Base-by-base conservation (phyloP, 23 tunicate genomes). In the Phallusia fumigata region DNA sequence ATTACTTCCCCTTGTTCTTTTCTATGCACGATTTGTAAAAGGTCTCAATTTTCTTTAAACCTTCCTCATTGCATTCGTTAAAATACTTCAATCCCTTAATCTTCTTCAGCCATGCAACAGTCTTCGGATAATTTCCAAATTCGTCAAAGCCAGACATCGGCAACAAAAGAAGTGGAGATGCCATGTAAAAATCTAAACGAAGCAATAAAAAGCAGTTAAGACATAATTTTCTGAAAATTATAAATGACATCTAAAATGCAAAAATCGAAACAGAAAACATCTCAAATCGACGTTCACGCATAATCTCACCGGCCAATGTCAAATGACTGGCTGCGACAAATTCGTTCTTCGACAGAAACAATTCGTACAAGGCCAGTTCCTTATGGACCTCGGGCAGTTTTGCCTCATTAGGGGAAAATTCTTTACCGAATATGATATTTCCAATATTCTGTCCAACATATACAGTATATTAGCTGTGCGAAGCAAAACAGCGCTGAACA, bases 101-200 rank as follows among this genome's bases (percentile, higher is more conserved):
- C 50, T 80, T 53, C n/a, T 35, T 52, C 36, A 80, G n/a, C 83
- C 83, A 80, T 2, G 83, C 83, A 31, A 30, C 40, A 53, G 83
- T 80, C 34, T 80, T 52, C 18, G 83, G 83, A 32, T 52, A 80
- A 30, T 80, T 52, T 22, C 33, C 74, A 32, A 12, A 80, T 6
- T 53, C 74, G 74, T 80, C 24, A 33, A 35, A 52, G 2, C 74
- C 83, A 53, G 83, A 1, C 45, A 80, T 31, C 2, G 36, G 36
- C 1, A 80, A 73, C 35, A 80, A 0, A 18, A 80, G 36, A 3
- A 80, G 36, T 2, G 74, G 44, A 19, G 74, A 52, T 28, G 36
- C 10, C 83, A 80, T 80, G 45, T 11, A 53, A n/a, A 80, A 80
- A 53, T 58, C 69, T 21, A 58, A 58, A 58, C 28, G 3, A 6